Percentiles rank a stretch among this genome's conserved stretches.
These are phyloP conservation scores for Leptodactylus fuscus DNA, from an alignment of 2,113 vertebrate species.

Conservation along the genomic window DNA sequence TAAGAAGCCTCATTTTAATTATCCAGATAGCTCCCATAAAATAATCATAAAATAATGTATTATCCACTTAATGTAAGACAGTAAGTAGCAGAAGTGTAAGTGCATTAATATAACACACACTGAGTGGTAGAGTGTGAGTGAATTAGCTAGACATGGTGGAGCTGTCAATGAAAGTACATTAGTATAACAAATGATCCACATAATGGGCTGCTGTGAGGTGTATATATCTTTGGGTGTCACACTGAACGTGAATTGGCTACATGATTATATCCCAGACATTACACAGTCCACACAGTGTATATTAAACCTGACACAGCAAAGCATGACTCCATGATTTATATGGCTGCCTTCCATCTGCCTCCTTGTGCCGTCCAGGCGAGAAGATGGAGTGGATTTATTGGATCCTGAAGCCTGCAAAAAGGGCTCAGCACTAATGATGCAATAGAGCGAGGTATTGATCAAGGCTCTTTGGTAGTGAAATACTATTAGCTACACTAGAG, in stretches of 20 bases:
- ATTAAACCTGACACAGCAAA: slow-evolving; percentile 50
- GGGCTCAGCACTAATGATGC: not conserved
- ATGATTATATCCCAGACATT: slow-evolving; percentile 48
- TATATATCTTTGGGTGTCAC: slow-evolving; percentile 45
- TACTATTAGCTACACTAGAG: not conserved
- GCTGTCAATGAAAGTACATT: slow-evolving; percentile 52
- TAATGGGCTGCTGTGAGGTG: slow-evolving; percentile 38
- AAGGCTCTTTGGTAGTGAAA: not conserved
- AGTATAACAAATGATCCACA: slow-evolving; percentile 48
- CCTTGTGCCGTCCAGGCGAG: not conserved
- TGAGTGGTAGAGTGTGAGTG: slow-evolving; percentile 2
- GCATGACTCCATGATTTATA: slow-evolving; percentile 53
- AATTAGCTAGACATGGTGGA: slow-evolving; percentile 24
- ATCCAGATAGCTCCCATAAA: slow-evolving; percentile 18
- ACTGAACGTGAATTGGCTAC: slow-evolving; percentile 51
- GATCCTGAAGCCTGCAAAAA: not conserved
- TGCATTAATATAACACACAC: slow-evolving; percentile 45
- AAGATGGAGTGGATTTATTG: slow-evolving; percentile 27
- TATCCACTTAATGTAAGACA: slow-evolving; percentile 31
- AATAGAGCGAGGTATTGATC: slow-evolving; percentile 15
- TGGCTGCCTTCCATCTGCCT: slow-evolving; percentile 23
- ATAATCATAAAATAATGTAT: slow-evolving; percentile 28
- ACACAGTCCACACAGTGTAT: slow-evolving; percentile 15
- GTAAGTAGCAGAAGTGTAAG: slow-evolving; percentile 15
- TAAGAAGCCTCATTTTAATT: slow-evolving; percentile 3